These are phyloP conservation scores for Triops longicaudatus DNA, from an alignment of 1,140 invertebrate genomes.

Conservation along the genomic window DNA sequence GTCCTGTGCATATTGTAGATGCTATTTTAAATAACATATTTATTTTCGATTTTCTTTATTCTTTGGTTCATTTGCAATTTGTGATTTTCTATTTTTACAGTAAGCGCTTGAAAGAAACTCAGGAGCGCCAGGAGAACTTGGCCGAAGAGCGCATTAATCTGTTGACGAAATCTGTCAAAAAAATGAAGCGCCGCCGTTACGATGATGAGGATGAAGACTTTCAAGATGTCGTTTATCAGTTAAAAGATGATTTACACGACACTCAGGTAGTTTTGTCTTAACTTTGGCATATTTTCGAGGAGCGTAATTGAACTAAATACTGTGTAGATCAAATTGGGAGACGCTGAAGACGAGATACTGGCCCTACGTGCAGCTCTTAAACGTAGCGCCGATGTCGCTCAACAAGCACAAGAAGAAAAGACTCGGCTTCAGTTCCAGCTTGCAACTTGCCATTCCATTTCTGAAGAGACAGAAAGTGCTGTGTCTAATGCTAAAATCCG, in stretches of 20 bases:
- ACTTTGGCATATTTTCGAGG: not conserved
- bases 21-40: not conserved
- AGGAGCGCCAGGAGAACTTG: slow-evolving; percentile 3
- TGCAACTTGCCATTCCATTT: not conserved
- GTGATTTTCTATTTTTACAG: no score
- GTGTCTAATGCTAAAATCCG: not conserved
- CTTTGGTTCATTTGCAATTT: no score
- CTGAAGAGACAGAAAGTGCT: not conserved
- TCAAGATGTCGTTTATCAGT: not conserved
- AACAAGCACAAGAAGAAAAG: not conserved
- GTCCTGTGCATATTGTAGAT: not conserved
- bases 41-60: no score
- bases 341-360: not conserved
- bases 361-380: not conserved
- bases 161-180: not conserved
- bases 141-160: not conserved
- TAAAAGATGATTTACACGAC: not conserved
- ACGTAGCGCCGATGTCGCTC: not conserved
- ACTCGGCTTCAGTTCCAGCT: not conserved
- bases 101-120: slow-evolving; percentile 6
- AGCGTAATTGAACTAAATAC: not conserved
- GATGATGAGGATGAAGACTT: not conserved
- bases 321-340: not conserved
- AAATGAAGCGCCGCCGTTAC: slow-evolving; percentile 4
- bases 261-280: not conserved